A percentile compares a stretch with the other conserved stretches of the same genome.
phyloP scores from a whole-genome alignment of 2,113 vertebrate genomes.

The Ovis canadensis region DNA sequence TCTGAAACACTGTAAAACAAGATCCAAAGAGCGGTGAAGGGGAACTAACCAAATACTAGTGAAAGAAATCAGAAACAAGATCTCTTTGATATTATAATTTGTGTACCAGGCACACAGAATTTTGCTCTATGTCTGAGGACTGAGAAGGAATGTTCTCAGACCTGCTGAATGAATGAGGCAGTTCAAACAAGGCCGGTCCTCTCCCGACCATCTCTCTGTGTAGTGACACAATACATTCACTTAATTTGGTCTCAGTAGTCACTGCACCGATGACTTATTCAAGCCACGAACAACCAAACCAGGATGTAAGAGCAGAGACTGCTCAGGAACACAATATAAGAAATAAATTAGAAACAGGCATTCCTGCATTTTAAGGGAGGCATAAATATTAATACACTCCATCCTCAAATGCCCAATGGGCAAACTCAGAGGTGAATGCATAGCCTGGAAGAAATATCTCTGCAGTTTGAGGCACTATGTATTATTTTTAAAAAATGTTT shows the following conservation, averaged over 20 bases:
- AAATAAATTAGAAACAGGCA: not conserved
- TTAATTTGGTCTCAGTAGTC: not conserved
- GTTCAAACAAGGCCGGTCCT: not conserved
- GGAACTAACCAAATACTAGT: not conserved
- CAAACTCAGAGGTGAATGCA: not conserved
- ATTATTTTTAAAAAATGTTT: not conserved
- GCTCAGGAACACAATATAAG: not conserved
- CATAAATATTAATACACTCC: not conserved
- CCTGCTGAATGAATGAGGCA: not conserved
- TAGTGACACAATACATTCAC: not conserved
- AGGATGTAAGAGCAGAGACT: not conserved
- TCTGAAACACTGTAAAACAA: not conserved
- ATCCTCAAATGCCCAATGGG: not conserved
- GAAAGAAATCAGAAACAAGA: not conserved
- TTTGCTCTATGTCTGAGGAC: not conserved
- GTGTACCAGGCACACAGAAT: not conserved
- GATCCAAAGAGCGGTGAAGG: not conserved
- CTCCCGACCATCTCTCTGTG: not conserved
- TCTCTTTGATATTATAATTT: constrained; percentile 7
- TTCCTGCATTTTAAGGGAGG: not conserved
- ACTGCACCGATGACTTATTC: not conserved
- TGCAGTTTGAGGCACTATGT: not conserved
- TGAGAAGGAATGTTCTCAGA: constrained; percentile 11
- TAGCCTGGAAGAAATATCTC: not conserved
- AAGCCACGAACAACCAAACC: not conserved